Conservation (phyloP, 2,113 vertebrate species). For the Gambusia affinis region DNA sequence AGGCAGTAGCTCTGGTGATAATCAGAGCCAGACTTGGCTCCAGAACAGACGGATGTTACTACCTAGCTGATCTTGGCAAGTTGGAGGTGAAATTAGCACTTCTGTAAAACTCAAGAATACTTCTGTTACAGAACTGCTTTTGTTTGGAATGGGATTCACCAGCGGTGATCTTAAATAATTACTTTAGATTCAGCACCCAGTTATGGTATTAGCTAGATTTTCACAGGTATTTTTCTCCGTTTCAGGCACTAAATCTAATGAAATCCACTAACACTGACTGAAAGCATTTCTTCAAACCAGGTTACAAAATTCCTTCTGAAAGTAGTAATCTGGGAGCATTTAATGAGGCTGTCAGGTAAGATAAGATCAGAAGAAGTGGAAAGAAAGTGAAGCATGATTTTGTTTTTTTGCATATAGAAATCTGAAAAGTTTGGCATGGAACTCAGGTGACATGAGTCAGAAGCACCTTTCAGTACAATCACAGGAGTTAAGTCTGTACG, state of each 20-base stretch:
- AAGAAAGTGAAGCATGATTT: neutral
- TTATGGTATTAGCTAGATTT: slow-evolving; percentile 10
- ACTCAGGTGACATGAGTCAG: neutral
- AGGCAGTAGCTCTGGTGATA: slow-evolving; percentile 89
- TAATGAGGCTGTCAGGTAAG: neutral
- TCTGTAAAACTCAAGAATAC: slow-evolving; percentile 25
- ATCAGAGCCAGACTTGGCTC: slow-evolving; percentile 91
- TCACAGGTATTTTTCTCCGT: slow-evolving; percentile 20
- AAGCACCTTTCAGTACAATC: neutral
- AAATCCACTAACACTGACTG: neutral
- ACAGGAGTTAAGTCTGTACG: neutral
- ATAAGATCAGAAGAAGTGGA: neutral
- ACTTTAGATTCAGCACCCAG: slow-evolving; percentile 10
- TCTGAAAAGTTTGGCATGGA: neutral
- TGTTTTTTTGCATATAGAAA: neutral
- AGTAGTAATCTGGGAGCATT: neutral
- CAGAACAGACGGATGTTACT: slow-evolving; percentile 39
- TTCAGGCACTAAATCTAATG: slow-evolving; percentile 2
- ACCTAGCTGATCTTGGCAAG: slow-evolving; percentile 84
- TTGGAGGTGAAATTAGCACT: slow-evolving; percentile 85
- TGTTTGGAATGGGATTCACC: slow-evolving; percentile 25
- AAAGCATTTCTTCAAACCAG: too few relatives aligned
- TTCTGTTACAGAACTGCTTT: slow-evolving; percentile 31
- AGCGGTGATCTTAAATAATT: slow-evolving; percentile 11
- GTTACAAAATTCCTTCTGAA: neutral